phyloP scores from a whole-genome alignment of 1,140 invertebrate species.

The Metaphire vulgaris region DNA sequence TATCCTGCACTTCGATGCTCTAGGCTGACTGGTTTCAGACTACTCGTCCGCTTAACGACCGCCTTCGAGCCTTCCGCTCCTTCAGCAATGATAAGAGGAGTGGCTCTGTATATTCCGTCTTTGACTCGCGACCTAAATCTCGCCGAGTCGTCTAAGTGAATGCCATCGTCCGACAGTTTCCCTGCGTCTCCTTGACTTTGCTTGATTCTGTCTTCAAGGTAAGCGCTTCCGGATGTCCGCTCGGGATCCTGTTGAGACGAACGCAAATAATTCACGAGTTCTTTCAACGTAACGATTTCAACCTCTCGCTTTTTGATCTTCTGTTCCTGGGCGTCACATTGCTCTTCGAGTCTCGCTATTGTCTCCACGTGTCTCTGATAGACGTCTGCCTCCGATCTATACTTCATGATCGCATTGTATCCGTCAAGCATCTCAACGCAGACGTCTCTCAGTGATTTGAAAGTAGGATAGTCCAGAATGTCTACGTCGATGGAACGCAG shows the following conservation, averaged over 20 bases:
- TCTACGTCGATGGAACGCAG: not conserved
- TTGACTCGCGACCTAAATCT: not conserved
- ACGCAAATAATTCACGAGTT: not conserved
- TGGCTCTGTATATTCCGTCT: not conserved
- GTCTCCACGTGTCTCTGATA: not conserved
- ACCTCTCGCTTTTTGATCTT: not conserved
- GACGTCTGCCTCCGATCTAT: not conserved
- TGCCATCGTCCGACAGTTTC: not conserved
- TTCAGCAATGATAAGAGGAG: not conserved
- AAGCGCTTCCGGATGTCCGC: not conserved
- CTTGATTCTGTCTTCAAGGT: not conserved
- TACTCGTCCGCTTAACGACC: not conserved
- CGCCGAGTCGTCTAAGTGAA: not conserved
- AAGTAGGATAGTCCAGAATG: not conserved
- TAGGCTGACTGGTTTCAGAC: not conserved
- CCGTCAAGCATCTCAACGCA: too few relatives aligned
- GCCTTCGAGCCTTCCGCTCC: not conserved
- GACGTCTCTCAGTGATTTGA: not conserved
- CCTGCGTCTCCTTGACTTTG: not conserved
- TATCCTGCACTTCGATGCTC: not conserved
- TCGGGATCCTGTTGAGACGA: not conserved
- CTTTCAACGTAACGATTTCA: not conserved
- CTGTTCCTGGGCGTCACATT: not conserved
- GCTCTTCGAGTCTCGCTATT: not conserved
- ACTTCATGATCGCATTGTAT: too few relatives aligned